A percentile compares a stretch with the other conserved stretches of the same genome.
Conservation (phyloP, 2,888 invertebrate genomes). For the Erannis defoliaria region DNA sequence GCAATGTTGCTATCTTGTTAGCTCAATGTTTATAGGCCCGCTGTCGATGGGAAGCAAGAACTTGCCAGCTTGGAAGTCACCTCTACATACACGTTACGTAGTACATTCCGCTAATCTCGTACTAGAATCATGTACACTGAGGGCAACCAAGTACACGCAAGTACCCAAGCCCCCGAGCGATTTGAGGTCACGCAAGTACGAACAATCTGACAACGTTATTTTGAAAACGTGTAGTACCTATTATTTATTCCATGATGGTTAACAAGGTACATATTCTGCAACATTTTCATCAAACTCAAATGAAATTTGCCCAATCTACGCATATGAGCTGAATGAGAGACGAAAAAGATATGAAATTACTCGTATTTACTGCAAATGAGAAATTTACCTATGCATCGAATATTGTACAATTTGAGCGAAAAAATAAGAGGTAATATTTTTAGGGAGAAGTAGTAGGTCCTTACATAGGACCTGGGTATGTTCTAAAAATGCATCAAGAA, state of each 20-base stretch:
- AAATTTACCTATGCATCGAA: not conserved
- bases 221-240: not conserved
- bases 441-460: too few relatives aligned
- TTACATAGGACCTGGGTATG: too few relatives aligned
- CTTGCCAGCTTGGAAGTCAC: conserved; percentile 4
- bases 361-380: not conserved
- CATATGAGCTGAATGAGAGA: not conserved
- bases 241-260: not conserved
- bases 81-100: conserved; percentile 7
- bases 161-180: conserved; percentile 13
- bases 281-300: not conserved
- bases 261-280: not conserved
- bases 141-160: conserved; percentile 10
- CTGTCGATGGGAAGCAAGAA: too few relatives aligned
- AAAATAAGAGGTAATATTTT: not conserved
- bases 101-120: conserved; percentile 9
- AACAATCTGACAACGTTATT: not conserved
- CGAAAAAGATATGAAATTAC: not conserved
- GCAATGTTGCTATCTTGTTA: too few relatives aligned
- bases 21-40: too few relatives aligned
- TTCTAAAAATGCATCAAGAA: too few relatives aligned
- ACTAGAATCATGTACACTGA: conserved; percentile 14
- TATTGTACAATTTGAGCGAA: not conserved
- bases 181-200: conserved; percentile 15
- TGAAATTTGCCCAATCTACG: conserved; percentile 4